A percentile compares a stretch with the other conserved stretches of the same genome.
phyloP scores from a whole-genome alignment of 2,888 invertebrate genomes.

The Blera fallax region DNA sequence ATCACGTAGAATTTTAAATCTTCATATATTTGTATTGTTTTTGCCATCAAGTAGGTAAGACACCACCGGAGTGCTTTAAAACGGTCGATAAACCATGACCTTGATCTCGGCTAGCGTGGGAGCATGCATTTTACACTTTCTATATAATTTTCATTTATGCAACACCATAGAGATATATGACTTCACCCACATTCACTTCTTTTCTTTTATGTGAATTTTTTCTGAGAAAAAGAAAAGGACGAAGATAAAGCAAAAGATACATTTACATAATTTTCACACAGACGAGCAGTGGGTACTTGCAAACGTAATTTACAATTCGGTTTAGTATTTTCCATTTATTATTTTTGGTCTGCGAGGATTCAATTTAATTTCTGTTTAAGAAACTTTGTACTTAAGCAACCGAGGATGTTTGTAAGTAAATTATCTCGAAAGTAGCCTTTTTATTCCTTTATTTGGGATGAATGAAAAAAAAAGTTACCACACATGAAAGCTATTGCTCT shows the following conservation, averaged over 20 bases:
- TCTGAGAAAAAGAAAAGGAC: background rate
- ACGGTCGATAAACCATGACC: conserved; percentile 1
- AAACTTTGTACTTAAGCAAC: background rate
- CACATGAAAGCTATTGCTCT: background rate
- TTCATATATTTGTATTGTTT: background rate
- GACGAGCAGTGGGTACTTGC: background rate
- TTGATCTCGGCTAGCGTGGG: background rate
- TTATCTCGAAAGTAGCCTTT: background rate
- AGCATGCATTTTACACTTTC: background rate
- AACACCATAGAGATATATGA: background rate
- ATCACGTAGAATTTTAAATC: background rate
- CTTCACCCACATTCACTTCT: background rate
- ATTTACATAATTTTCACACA: conserved; percentile 4
- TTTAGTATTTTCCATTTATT: background rate
- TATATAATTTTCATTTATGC: background rate
- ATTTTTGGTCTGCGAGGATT: background rate
- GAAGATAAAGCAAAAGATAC: background rate
- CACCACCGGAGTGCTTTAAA: background rate
- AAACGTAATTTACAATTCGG: background rate
- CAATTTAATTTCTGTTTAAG: background rate
- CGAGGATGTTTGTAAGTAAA: background rate
- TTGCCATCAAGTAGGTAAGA: background rate
- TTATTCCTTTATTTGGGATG: background rate
- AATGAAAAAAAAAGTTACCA: background rate
- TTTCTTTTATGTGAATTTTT: background rate